Evolutionary conservation across 2,888 invertebrate genomes (phyloP).

Genomic region (Caradrina clavipalpis): DNA sequence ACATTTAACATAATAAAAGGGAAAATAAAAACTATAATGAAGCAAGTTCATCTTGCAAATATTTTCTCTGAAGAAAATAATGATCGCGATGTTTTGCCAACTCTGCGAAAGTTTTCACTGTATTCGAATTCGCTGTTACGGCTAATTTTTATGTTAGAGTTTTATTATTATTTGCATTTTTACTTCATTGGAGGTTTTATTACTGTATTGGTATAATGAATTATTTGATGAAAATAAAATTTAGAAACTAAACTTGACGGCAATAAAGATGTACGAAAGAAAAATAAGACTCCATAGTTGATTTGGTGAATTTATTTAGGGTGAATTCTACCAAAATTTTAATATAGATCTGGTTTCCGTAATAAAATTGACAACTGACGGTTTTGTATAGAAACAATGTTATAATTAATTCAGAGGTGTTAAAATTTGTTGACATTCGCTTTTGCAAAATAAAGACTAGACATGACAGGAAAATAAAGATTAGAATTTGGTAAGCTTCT

Average conservation of each 20-base stretch:
- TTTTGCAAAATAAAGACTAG: too few relatives aligned
- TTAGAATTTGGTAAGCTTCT: too few relatives aligned
- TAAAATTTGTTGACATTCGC: too few relatives aligned
- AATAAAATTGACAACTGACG: too few relatives aligned
- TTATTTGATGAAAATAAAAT: conserved; percentile 8
- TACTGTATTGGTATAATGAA: conserved; percentile 32
- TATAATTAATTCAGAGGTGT: too few relatives aligned
- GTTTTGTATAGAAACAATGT: too few relatives aligned
- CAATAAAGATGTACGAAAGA: background rate
- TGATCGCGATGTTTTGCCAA: conserved; percentile 70
- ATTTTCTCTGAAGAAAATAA: conserved; percentile 79
- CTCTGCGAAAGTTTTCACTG: conserved; percentile 64
- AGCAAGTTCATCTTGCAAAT: conserved; percentile 83
- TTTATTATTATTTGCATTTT: conserved; percentile 64
- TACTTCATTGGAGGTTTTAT: conserved; percentile 42
- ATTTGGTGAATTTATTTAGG: background rate
- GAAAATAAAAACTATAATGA: conserved; percentile 87
- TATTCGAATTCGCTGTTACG: conserved; percentile 65
- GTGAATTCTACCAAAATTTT: background rate
- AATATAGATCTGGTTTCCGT: too few relatives aligned
- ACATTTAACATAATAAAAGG: conserved; percentile 81
- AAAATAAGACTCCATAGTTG: background rate
- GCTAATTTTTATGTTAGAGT: conserved; percentile 72
- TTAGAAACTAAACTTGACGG: conserved; percentile 13
- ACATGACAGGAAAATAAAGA: too few relatives aligned